Base-by-base conservation (phyloP, 1,140 invertebrate genomes). In the Drosophila kurseongensis region DNA sequence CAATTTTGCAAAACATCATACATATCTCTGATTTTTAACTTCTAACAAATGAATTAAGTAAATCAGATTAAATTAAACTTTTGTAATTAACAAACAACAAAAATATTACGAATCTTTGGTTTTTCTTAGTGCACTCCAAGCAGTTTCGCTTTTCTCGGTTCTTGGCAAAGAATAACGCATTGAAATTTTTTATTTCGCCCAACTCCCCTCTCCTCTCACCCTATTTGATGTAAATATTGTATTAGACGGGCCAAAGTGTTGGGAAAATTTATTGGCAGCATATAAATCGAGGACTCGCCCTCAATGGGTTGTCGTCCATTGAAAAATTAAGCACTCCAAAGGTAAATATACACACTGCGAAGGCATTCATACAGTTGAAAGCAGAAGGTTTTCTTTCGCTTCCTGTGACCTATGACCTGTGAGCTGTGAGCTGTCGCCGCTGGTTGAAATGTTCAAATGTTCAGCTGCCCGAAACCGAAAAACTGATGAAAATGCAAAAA, bases 161-260 rank as follows among this genome's bases (percentile, higher is more conserved):
- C 63, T 55, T 77, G 35, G 35, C 57, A 54, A 29, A 72, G 59
- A 80, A 58, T 78, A 72, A 85, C 78, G 82, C 78, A 76, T 23
- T 76, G 82, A 71, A 65, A 88, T 86, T 86, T 86, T 88, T 86
- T 76, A 76, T 41, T 67, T 55, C 14, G 16, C 40, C 65, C 29
- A 23, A 29, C 44, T 27, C 9, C 35, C 9, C 10, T 8, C 8
- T 23, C 35, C 12, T 18, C 23, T 13, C 45, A 7, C 8, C 29
- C 52, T 61, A 88, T 88, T 86, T 88, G 79, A 86, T 88, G 82
- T 88, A 88, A 86, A 86, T 86, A 86, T 86, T 88, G 83, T 88
- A 86, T 86, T 86, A 82, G 82, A 76, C 76, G 67, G 74, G 72
- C 75, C 83, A 86, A 82, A 86, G 83, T 86, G 82, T 86, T 88